Conservation (phyloP, 2,888 invertebrate genomes). For the Erynnis tages region DNA sequence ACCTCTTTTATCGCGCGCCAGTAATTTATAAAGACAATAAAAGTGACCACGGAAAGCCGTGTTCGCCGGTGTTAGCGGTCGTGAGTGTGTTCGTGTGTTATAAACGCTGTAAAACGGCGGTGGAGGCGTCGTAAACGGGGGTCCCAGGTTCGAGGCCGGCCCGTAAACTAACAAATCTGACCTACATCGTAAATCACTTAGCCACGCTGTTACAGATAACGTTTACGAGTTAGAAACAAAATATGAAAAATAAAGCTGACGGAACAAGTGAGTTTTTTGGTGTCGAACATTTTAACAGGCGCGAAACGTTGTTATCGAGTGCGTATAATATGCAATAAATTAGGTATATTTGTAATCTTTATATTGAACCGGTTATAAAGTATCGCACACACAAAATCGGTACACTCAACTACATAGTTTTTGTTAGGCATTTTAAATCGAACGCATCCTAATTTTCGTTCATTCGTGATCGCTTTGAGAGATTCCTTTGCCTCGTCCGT, state of each 20-base stretch:
- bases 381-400: background rate
- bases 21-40: slow-evolving; percentile 27
- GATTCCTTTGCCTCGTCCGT: background rate
- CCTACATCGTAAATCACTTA: slow-evolving; percentile 79
- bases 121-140: slow-evolving; percentile 61
- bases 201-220: slow-evolving; percentile 76
- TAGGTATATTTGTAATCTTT: slow-evolving; percentile 13
- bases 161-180: slow-evolving; percentile 80
- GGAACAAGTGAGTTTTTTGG: slow-evolving; percentile 23
- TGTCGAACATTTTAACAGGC: slow-evolving; percentile 23
- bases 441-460: background rate
- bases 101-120: slow-evolving; percentile 64
- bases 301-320: slow-evolving; percentile 14
- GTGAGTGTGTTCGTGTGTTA: slow-evolving; percentile 45
- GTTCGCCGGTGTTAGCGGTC: slow-evolving; percentile 24
- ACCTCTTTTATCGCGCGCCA: slow-evolving; percentile 17
- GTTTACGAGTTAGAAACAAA: slow-evolving; percentile 65
- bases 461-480: background rate
- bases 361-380: background rate
- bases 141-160: slow-evolving; percentile 67
- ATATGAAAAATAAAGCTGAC: slow-evolving; percentile 45
- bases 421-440: background rate
- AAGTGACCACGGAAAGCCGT: slow-evolving; percentile 24
- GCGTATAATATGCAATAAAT: slow-evolving; percentile 15
- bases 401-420: too few species aligned